Evolutionary conservation across 2,888 invertebrate species (phyloP).

Genomic region (Coremacera marginata): DNA sequence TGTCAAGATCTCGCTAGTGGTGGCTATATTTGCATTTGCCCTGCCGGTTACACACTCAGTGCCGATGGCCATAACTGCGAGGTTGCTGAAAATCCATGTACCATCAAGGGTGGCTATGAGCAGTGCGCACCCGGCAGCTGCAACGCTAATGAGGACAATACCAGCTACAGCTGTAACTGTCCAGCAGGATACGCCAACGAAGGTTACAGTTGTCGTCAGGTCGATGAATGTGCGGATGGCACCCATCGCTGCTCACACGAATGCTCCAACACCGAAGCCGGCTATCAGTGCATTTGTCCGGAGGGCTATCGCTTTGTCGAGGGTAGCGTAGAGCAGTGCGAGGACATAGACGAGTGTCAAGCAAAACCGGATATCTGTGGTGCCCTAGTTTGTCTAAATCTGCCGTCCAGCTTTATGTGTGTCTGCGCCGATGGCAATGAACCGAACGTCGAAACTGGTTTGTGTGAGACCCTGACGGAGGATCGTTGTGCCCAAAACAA

Average conservation of each 20-base stretch:
- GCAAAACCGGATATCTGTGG: slow-evolving; percentile 59
- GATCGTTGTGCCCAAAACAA: slow-evolving; percentile 71
- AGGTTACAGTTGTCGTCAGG: slow-evolving; percentile 66
- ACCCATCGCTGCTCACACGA: slow-evolving; percentile 71
- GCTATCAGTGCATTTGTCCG: slow-evolving; percentile 72
- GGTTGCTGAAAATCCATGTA: slow-evolving; percentile 63
- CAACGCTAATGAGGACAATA: slow-evolving; percentile 65
- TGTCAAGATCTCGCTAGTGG: slow-evolving; percentile 66
- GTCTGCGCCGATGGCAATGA: slow-evolving; percentile 71
- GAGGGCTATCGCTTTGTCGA: slow-evolving; percentile 59
- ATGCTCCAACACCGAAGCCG: slow-evolving; percentile 71
- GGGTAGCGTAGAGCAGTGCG: slow-evolving; percentile 57
- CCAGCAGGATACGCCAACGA: slow-evolving; percentile 64
- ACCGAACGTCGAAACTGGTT: slow-evolving; percentile 55
- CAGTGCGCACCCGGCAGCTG: slow-evolving; percentile 66
- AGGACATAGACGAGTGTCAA: slow-evolving; percentile 71
- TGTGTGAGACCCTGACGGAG: slow-evolving; percentile 56
- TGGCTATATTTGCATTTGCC: slow-evolving; percentile 70
- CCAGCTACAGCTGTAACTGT: slow-evolving; percentile 71
- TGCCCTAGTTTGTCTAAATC: slow-evolving; percentile 67
- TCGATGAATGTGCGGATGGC: slow-evolving; percentile 70
- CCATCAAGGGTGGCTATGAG: slow-evolving; percentile 57
- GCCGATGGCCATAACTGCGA: slow-evolving; percentile 71
- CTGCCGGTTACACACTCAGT: slow-evolving; percentile 61
- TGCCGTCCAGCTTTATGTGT: slow-evolving; percentile 71